Conservation (phyloP, 2,888 invertebrate genomes). For the Cerceris ruficornis region DNA sequence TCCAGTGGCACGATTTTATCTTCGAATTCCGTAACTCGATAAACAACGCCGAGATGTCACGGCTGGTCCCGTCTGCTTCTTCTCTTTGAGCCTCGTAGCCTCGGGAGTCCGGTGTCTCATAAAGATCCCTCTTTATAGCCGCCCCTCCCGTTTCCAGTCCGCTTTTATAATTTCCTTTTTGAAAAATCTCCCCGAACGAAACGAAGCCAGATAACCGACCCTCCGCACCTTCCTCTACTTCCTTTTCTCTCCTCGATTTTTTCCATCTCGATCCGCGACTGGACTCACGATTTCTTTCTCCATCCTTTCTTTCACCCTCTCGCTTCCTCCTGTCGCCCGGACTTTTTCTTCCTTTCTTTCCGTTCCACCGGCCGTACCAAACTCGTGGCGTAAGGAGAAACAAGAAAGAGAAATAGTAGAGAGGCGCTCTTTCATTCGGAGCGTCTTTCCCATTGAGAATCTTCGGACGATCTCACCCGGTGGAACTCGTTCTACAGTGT, state of each 20-base stretch:
- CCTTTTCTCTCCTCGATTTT: conserved; percentile 29
- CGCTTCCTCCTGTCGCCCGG: not conserved
- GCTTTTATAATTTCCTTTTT: conserved; percentile 80
- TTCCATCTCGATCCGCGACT: conserved; percentile 1
- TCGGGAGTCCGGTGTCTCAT: conserved; percentile 75
- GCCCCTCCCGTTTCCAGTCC: conserved; percentile 78
- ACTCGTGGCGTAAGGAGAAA: conserved; percentile 2
- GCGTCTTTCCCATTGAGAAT: conserved; percentile 55
- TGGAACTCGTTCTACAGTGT: conserved; percentile 39
- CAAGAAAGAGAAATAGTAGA: conserved; percentile 33
- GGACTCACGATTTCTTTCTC: conserved; percentile 1
- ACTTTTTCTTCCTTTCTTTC: not conserved
- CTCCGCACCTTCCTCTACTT: not conserved
- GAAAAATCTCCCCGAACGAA: conserved; percentile 70
- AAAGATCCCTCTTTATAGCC: conserved; percentile 80
- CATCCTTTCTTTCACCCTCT: not conserved
- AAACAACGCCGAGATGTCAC: conserved; percentile 70
- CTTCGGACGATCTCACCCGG: conserved; percentile 12
- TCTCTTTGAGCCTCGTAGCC: conserved; percentile 34
- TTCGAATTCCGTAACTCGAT: conserved; percentile 71
- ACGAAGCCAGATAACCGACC: conserved; percentile 4
- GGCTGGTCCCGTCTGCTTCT: conserved; percentile 62
- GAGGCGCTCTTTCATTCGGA: conserved; percentile 52
- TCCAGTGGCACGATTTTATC: conserved; percentile 64
- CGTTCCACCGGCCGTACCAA: not conserved